phyloP scores from a whole-genome alignment of 2,113 vertebrate genomes.

The Vimba vimba region DNA sequence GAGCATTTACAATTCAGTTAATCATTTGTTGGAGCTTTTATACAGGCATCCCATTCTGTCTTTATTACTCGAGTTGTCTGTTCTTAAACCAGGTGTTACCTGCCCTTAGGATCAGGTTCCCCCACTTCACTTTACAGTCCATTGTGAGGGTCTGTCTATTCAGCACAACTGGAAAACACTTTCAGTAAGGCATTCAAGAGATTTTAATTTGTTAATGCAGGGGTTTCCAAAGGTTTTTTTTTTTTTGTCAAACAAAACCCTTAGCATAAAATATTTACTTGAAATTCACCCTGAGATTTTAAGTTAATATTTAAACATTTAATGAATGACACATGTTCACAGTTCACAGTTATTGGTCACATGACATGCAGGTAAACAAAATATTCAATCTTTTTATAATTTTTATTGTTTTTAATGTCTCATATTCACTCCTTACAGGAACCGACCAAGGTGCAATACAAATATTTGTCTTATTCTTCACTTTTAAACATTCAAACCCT shows the following conservation, averaged over 20 bases:
- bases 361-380: not conserved
- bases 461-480: not conserved
- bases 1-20: conserved; percentile 15
- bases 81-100: conserved; percentile 48
- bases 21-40: conserved; percentile 10
- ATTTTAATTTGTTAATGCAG: not conserved
- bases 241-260: not conserved
- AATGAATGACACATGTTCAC: not conserved
- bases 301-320: not conserved
- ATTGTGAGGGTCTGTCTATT: conserved; percentile 23
- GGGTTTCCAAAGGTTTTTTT: not conserved
- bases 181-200: not conserved
- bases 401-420: not conserved
- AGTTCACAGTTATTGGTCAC: not conserved
- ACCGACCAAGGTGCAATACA: not conserved
- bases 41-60: conserved; percentile 14
- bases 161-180: not conserved
- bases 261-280: not conserved
- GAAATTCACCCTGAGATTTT: not conserved
- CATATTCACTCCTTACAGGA: not conserved
- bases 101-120: conserved; percentile 18
- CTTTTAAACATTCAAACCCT: not conserved
- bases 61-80: not conserved
- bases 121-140: not conserved
- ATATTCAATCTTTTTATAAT: not conserved